These are phyloP conservation scores for Corvus moneduloides DNA, from an alignment of 2,113 vertebrate genomes.

Conservation along the genomic window DNA sequence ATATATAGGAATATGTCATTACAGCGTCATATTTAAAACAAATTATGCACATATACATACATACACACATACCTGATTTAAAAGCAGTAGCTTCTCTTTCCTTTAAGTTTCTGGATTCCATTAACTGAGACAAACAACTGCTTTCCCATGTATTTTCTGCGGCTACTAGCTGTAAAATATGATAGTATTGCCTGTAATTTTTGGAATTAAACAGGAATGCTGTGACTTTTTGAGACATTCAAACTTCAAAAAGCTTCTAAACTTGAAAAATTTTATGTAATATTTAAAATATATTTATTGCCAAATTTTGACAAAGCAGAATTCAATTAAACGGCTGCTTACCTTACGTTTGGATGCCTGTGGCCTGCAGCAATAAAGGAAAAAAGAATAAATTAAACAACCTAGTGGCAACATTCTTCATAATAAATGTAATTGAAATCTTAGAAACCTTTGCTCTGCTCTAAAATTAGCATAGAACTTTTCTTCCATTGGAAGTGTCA, in stretches of 20 bases:
- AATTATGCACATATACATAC: neutral
- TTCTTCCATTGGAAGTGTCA: conserved; percentile 76
- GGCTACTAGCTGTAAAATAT: conserved; percentile 71
- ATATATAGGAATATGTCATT: neutral
- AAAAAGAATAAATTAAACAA: conserved; percentile 37
- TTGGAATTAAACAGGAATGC: neutral
- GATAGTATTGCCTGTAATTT: conserved; percentile 9
- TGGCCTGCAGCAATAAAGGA: conserved; percentile 76
- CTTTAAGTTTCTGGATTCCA: conserved; percentile 38
- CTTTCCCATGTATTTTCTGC: conserved; percentile 53
- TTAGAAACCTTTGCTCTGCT: conserved; percentile 40
- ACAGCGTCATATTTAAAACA: neutral
- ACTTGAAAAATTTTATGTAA: neutral
- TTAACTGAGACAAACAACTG: conserved; percentile 14
- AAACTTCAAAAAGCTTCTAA: neutral
- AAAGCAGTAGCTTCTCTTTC: conserved; percentile 53
- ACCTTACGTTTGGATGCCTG: conserved; percentile 77
- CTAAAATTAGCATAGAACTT: conserved; percentile 83
- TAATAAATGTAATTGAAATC: conserved; percentile 52
- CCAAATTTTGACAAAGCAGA: neutral
- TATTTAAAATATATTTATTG: neutral
- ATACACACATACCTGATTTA: conserved; percentile 52
- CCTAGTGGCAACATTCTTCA: conserved; percentile 28
- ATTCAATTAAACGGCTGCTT: conserved; percentile 59
- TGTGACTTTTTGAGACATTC: neutral